Percentiles rank a stretch among this genome's conserved stretches.
These are phyloP conservation scores for Cylas formicarius DNA, from an alignment of 1,140 invertebrate genomes.

Conservation along the genomic window DNA sequence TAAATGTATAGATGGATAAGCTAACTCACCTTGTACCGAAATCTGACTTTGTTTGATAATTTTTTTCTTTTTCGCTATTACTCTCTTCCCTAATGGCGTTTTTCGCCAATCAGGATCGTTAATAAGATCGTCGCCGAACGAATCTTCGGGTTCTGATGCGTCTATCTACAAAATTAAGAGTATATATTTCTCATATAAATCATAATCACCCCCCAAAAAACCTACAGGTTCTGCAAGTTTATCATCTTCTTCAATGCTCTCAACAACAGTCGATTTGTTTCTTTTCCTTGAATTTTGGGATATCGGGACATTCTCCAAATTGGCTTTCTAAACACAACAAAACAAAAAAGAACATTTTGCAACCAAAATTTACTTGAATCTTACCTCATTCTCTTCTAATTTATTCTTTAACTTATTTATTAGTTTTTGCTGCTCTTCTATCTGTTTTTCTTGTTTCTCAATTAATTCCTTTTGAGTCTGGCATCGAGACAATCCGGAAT, in stretches of 20 bases:
- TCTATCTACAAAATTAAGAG: too few relatives aligned
- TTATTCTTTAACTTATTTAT: slow-evolving; percentile 14
- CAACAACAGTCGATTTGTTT: too few relatives aligned
- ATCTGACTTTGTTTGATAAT: slow-evolving; percentile 1
- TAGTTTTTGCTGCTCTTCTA: slow-evolving; percentile 14
- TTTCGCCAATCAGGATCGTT: slow-evolving; percentile 64
- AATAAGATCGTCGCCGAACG: slow-evolving; percentile 43
- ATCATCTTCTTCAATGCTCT: too few relatives aligned
- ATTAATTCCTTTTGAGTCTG: slow-evolving; percentile 34
- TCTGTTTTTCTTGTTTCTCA: slow-evolving; percentile 21
- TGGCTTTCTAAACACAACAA: background rate
- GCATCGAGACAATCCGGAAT: slow-evolving; percentile 35
- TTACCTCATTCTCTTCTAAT: slow-evolving; percentile 21
- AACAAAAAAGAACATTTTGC: background rate
- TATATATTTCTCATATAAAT: too few relatives aligned
- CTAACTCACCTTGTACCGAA: too few relatives aligned
- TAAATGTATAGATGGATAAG: too few relatives aligned
- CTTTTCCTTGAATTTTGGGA: background rate
- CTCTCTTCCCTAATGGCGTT: slow-evolving; percentile 49
- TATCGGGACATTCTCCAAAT: background rate
- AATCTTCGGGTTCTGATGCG: background rate
- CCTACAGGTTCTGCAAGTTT: too few relatives aligned
- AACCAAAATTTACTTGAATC: background rate
- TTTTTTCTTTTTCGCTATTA: slow-evolving; percentile 33
- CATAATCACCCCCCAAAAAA: too few relatives aligned